A percentile compares a stretch with the other conserved stretches of the same genome.
Evolutionary conservation across 2,113 vertebrate genomes (phyloP).

Genomic region (Steatornis caripensis): DNA sequence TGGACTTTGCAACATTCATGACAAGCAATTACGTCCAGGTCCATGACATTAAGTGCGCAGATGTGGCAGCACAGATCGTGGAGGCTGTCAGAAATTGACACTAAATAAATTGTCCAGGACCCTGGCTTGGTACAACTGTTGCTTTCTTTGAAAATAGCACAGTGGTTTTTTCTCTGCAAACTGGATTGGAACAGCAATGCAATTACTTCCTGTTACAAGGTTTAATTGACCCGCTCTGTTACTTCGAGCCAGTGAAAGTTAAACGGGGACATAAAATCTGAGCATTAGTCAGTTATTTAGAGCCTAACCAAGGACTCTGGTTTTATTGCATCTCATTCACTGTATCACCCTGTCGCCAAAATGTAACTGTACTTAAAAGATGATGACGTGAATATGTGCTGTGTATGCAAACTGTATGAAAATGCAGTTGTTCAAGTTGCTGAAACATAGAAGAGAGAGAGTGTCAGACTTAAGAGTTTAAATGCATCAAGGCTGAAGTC

Average conservation of each 20-base stretch:
- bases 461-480: neutral
- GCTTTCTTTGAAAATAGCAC: neutral
- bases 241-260: neutral
- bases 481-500: neutral
- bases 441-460: neutral
- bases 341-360: neutral
- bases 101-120: conserved; percentile 36
- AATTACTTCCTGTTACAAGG: conserved; percentile 30
- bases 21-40: conserved; percentile 37
- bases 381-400: neutral
- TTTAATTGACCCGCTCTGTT: conserved; percentile 47
- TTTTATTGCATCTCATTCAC: neutral
- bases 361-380: neutral
- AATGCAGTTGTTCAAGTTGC: neutral
- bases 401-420: neutral
- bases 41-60: conserved; percentile 26
- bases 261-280: neutral
- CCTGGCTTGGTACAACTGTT: neutral
- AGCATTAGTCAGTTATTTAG: conserved; percentile 10
- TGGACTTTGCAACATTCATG: conserved; percentile 5
- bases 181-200: conserved; percentile 10
- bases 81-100: conserved; percentile 27
- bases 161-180: neutral
- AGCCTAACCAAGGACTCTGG: neutral
- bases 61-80: conserved; percentile 18